A percentile compares a stretch with the other conserved stretches of the same genome.
These are phyloP conservation scores for Peucedramus taeniatus DNA, from an alignment of 2,113 vertebrate species.

Conservation along the genomic window DNA sequence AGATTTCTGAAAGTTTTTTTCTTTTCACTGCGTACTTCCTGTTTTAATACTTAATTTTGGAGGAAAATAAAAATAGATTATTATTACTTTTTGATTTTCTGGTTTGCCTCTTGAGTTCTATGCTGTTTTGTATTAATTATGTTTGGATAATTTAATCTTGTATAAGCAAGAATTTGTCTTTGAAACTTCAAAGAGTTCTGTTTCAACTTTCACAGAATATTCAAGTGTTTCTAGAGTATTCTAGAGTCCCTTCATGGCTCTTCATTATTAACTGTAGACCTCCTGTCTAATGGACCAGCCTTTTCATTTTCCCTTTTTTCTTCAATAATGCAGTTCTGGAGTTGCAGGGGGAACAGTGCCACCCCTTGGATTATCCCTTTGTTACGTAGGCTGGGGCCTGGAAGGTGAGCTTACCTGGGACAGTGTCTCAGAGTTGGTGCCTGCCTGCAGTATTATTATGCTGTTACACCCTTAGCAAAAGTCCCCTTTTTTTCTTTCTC, in stretches of 20 bases:
- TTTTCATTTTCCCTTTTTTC: neutral
- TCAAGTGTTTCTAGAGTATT: neutral
- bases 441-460: neutral
- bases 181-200: neutral
- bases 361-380: neutral
- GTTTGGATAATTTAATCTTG: neutral
- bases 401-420: too few relatives aligned
- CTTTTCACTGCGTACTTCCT: neutral
- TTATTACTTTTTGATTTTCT: neutral
- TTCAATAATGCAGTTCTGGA: neutral
- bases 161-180: neutral
- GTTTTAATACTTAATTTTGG: neutral
- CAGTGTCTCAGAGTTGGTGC: neutral
- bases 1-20: neutral
- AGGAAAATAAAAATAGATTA: neutral
- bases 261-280: neutral
- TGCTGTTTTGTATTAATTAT: neutral
- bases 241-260: neutral
- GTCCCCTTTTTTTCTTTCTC: rapidly evolving
- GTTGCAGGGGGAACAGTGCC: neutral
- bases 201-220: rapidly evolving
- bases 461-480: neutral
- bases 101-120: neutral
- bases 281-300: neutral
- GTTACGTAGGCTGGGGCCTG: neutral